A percentile compares a stretch with the other conserved stretches of the same genome.
phyloP scores from a whole-genome alignment of 2,797 vertebrate species.

The Schizopygopsis pylzovi region DNA sequence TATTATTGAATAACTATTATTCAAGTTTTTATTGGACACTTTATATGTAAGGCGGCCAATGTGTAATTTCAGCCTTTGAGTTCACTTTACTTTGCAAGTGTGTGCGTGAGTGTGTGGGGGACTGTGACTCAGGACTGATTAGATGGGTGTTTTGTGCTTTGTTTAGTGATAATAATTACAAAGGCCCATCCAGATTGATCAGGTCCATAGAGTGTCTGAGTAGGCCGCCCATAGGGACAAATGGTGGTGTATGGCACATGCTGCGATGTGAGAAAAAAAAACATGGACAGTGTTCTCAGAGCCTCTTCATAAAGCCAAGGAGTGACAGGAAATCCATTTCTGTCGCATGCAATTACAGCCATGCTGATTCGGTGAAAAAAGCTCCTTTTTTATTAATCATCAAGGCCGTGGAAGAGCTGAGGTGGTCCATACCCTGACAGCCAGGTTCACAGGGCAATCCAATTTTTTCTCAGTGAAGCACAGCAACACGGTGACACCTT shows the following conservation, averaged over 20 bases:
- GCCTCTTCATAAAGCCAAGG: slow-evolving; percentile 71
- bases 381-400: slow-evolving; percentile 70
- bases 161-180: slow-evolving; percentile 48
- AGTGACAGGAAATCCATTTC: slow-evolving; percentile 77
- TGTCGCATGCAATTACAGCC: slow-evolving; percentile 77
- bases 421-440: slow-evolving; percentile 48
- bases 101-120: not conserved
- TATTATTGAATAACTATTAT: slow-evolving; percentile 21
- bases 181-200: slow-evolving; percentile 53
- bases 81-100: not conserved
- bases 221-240: slow-evolving; percentile 41
- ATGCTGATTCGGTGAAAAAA: slow-evolving; percentile 76
- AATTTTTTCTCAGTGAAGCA: slow-evolving; percentile 44
- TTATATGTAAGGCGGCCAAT: not conserved
- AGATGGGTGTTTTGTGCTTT: slow-evolving; percentile 14
- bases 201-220: slow-evolving; percentile 57
- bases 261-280: slow-evolving; percentile 52
- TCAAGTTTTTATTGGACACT: slow-evolving; percentile 1
- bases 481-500: slow-evolving; percentile 35
- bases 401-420: slow-evolving; percentile 68
- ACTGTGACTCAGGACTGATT: not conserved
- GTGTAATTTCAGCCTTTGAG: slow-evolving; percentile 20
- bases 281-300: slow-evolving; percentile 54
- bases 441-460: slow-evolving; percentile 6
- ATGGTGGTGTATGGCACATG: slow-evolving; percentile 59